Evolutionary conservation across 2,888 invertebrate genomes (phyloP), one percentile per base, ranked within the genome.

Genomic region (Galerucella nymphaeae): DNA sequence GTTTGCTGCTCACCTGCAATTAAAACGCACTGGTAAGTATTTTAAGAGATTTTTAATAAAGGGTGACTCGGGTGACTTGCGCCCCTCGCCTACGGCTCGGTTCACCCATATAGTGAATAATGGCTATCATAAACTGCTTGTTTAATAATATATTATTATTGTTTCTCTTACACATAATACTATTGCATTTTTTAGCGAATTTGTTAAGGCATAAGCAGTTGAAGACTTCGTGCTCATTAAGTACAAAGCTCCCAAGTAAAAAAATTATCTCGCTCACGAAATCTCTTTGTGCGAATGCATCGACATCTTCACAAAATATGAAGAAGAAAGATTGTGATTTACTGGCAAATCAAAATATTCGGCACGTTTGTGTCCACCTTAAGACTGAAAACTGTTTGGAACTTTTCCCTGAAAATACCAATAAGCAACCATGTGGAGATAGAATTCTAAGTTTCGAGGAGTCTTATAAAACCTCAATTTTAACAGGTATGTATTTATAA

Each of bases 1-100:
- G 48, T 73, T 75, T 55, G 20, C 66, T 9, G 58, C 73, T 42
- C 67, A 74, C 57, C 70, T 80, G 42, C 67, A 72, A 68, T 66
- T 72, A 6, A 79, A 79, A 75, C 75, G 84, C 74, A 65, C 78
- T 59, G 78, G 83, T 83, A 78, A 79, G 77, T 77, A 38, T 23
- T 30, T 62, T 18, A 41, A 45, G 11, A 45, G 13, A 45, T 45
- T 45, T 13, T 42, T 2, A 42, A 42, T 45, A 14, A 45, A 13
- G 42, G 4, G 42, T 10, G 2, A 5, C n/a, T n/a, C n/a, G n/a
- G n/a, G n/a, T n/a, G n/a, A n/a, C n/a, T n/a, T n/a, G n/a, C n/a
- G n/a, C n/a, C n/a, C n/a, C n/a, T n/a, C n/a, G n/a, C n/a, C n/a
- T n/a, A n/a, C n/a, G n/a, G n/a, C n/a, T n/a, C n/a, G n/a, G n/a